phyloP scores from a whole-genome alignment of 2,888 invertebrate species.

The Cylindroiulus punctatus region DNA sequence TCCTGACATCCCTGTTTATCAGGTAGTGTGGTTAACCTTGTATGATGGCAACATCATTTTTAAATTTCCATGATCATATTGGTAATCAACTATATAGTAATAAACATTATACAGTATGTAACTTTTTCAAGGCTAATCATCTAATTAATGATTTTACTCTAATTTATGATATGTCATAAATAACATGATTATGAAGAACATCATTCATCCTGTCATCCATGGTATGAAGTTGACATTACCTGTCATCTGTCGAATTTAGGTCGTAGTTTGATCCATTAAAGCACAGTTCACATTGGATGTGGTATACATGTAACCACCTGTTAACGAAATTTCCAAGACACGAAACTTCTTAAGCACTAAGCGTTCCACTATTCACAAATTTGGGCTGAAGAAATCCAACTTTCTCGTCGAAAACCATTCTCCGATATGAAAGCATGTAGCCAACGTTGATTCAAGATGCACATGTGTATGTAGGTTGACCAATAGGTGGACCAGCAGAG shows the following conservation, averaged over 20 bases:
- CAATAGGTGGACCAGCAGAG: slow-evolving; percentile 28
- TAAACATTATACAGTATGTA: no score
- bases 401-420: not conserved
- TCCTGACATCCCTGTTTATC: no score
- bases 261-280: not conserved
- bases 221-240: slow-evolving; percentile 20
- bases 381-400: not conserved
- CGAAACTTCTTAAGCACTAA: not conserved
- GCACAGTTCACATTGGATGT: not conserved
- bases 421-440: not conserved
- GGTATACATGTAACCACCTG: not conserved
- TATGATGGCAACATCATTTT: no score
- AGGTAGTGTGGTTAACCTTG: no score
- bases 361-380: not conserved
- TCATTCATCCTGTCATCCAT: no score
- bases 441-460: not conserved
- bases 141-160: no score
- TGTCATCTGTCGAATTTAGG: not conserved
- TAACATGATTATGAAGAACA: no score
- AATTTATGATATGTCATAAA: no score
- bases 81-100: no score
- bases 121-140: no score
- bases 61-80: no score
- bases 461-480: slow-evolving; percentile 42
- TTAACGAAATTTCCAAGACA: not conserved